Percentiles rank a stretch among this genome's conserved stretches.
Conservation (phyloP, 37 sponge, comb jelly and placozoan genomes). For the Spongilla lacustris region DNA sequence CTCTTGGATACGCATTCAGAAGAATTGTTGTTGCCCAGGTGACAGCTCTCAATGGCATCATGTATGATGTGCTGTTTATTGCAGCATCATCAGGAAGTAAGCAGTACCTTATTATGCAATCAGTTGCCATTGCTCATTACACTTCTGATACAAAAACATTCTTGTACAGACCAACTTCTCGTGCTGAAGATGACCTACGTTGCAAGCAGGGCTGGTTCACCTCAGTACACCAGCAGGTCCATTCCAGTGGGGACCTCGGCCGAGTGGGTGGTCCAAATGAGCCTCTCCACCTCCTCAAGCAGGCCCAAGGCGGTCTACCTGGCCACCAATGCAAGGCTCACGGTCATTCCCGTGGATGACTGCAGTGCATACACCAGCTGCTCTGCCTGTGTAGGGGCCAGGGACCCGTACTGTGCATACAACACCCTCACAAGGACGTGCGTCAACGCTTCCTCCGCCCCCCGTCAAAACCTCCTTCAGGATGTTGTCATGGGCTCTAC, state of each 20-base stretch:
- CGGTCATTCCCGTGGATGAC: constrained; percentile 24
- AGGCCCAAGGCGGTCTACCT: constrained; percentile 24
- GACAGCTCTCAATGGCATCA: constrained; percentile 1
- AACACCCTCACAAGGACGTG: constrained; percentile 19
- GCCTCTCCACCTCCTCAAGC: background rate
- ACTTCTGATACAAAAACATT: too few relatives aligned
- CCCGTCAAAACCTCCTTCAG: background rate
- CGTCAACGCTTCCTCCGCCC: constrained; percentile 14
- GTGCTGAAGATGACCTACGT: background rate
- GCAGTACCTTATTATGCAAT: background rate
- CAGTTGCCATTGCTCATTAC: too few relatives aligned
- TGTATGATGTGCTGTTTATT: background rate
- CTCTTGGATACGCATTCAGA: background rate
- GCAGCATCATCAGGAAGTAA: background rate
- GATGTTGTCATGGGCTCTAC: background rate
- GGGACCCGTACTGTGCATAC: constrained; percentile 77
- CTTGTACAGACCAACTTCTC: background rate
- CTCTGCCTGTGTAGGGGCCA: constrained; percentile 36
- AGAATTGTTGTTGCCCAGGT: constrained; percentile 26
- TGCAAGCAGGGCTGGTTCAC: background rate
- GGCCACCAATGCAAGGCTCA: constrained; percentile 39
- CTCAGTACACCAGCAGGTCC: background rate
- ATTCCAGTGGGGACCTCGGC: background rate
- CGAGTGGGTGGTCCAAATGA: background rate
- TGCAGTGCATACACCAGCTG: constrained; percentile 43